phyloP scores from a whole-genome alignment of 53 echinoderm and acorn worm genomes.

The Stichopus horrens region DNA sequence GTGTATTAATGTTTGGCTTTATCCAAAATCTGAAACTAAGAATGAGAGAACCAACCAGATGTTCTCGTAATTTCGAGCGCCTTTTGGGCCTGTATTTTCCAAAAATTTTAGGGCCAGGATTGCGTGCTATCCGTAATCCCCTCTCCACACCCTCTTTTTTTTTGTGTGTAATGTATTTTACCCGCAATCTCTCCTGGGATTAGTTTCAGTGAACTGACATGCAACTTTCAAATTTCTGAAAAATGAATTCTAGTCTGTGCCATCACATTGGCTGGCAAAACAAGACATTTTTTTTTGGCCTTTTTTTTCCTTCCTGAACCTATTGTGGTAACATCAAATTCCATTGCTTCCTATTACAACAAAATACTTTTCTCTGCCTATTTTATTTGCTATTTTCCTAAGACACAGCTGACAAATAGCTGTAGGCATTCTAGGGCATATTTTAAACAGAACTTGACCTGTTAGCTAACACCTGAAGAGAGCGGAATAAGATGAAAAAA shows the following conservation, averaged over 20 bases:
- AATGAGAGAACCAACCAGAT: too few species aligned
- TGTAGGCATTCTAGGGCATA: constrained; percentile 19
- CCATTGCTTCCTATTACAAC: constrained; percentile 39
- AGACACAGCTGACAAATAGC: constrained; percentile 21
- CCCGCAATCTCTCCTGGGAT: too few species aligned
- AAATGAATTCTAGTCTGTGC: not conserved
- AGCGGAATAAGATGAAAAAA: too few species aligned
- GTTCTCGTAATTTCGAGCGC: too few species aligned
- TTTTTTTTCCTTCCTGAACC: not conserved
- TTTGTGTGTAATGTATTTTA: too few species aligned
- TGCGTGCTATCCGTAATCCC: too few species aligned
- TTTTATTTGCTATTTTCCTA: constrained; percentile 35
- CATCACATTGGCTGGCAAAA: not conserved
- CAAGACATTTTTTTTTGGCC: not conserved
- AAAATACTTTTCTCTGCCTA: constrained; percentile 16
- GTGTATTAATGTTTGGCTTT: too few species aligned
- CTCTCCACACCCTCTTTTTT: too few species aligned
- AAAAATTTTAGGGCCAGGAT: too few species aligned
- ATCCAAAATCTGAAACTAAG: too few species aligned
- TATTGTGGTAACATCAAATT: constrained; percentile 31
- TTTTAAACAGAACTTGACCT: constrained; percentile 3
- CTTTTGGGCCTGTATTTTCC: too few species aligned
- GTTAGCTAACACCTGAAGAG: not conserved
- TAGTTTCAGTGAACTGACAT: too few species aligned
- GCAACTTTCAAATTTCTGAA: not conserved